phyloP scores from a whole-genome alignment of 2,113 vertebrate species.

The Alectura lathami region DNA sequence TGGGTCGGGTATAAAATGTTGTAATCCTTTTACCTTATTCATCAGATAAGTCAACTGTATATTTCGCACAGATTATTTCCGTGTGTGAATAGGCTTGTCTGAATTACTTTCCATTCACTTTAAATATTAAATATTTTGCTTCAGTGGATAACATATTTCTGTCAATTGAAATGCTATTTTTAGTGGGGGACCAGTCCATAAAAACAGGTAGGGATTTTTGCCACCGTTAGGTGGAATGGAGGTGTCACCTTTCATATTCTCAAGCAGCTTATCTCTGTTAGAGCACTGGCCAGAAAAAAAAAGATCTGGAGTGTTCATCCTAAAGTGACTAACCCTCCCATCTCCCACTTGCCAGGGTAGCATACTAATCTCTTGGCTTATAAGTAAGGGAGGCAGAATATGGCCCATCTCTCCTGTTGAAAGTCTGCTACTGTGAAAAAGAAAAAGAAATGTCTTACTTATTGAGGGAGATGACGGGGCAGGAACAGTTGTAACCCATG shows the following conservation, averaged over 20 bases:
- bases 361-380: background rate
- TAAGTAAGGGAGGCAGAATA: background rate
- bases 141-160: background rate
- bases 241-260: background rate
- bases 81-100: background rate
- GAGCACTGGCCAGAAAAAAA: background rate
- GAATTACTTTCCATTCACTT: background rate
- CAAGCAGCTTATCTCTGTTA: background rate
- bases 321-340: background rate
- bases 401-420: background rate
- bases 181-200: background rate
- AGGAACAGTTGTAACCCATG: background rate
- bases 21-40: background rate
- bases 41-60: background rate
- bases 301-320: background rate
- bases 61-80: background rate
- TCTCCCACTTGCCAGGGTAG: background rate
- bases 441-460: background rate
- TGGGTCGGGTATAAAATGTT: background rate
- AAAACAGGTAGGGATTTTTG: background rate
- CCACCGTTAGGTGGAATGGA: background rate
- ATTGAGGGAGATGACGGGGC: background rate
- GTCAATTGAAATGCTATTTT: background rate
- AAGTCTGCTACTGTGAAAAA: background rate
- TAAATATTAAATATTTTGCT: conserved; percentile 24